Evolutionary conservation across 2,113 vertebrate species (phyloP).

Genomic region (Sinosuthora webbiana): DNA sequence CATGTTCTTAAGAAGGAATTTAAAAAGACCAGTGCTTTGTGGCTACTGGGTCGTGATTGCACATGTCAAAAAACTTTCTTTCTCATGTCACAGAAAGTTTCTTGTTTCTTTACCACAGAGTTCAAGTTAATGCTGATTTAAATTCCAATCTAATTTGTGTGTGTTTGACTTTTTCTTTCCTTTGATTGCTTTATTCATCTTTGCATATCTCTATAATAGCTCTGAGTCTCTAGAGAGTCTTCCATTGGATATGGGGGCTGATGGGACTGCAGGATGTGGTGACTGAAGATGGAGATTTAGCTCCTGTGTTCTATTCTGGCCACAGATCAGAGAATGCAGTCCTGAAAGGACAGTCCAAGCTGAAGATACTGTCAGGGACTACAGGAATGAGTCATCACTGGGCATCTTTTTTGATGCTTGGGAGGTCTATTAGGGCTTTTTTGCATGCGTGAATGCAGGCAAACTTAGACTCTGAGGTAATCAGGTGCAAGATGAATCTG

Average conservation of each 20-base stretch:
- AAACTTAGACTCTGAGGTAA: background rate
- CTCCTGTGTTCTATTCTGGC: background rate
- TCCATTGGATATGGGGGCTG: background rate
- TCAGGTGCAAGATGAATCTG: background rate
- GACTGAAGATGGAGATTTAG: background rate
- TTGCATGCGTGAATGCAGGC: background rate
- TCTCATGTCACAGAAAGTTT: background rate
- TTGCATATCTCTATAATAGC: background rate
- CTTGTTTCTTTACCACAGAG: background rate
- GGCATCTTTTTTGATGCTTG: background rate
- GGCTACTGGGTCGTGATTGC: background rate
- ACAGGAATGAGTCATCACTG: background rate
- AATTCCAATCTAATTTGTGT: background rate
- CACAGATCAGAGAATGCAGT: background rate
- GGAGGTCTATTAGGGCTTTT: background rate
- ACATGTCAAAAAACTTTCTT: background rate
- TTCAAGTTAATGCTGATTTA: background rate
- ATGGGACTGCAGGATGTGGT: background rate
- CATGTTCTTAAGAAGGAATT: background rate
- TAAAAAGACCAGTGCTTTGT: background rate
- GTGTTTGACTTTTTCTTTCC: background rate
- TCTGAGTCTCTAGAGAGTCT: background rate
- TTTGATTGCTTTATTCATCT: slow-evolving; percentile 1
- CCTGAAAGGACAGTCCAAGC: background rate
- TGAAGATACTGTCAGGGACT: background rate